Evolutionary conservation across 1,140 invertebrate species (phyloP).

Genomic region (Brachionus rubens): DNA sequence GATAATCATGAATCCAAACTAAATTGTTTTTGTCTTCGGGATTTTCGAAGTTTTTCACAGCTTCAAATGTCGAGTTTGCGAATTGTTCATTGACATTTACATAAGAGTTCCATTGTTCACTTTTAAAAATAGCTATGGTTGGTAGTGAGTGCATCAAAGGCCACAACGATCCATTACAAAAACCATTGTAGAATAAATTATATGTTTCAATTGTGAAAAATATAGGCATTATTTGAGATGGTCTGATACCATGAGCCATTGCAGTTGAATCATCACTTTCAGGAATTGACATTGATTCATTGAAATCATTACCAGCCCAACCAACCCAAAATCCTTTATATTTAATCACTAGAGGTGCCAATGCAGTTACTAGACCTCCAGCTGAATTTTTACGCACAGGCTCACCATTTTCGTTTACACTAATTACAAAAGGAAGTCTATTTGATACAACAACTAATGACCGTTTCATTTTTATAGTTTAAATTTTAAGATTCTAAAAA

Average conservation of each 20-base stretch:
- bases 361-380: constrained; percentile 80
- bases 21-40: constrained; percentile 66
- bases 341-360: constrained; percentile 79
- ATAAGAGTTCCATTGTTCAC: constrained; percentile 75
- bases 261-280: constrained; percentile 80
- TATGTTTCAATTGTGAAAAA: constrained; percentile 71
- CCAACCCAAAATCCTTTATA: constrained; percentile 81
- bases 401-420: constrained; percentile 12
- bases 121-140: constrained; percentile 71
- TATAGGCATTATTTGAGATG: constrained; percentile 74
- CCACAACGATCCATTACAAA: constrained; percentile 86
- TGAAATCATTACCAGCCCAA: constrained; percentile 73
- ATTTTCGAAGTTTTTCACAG: constrained; percentile 59
- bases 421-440: constrained; percentile 23
- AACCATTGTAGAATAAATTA: constrained; percentile 83
- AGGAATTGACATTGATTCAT: constrained; percentile 69
- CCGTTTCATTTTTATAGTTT: constrained; percentile 31
- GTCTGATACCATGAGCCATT: constrained; percentile 72
- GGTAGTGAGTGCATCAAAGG: constrained; percentile 86
- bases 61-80: constrained; percentile 70
- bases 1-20: constrained; percentile 87
- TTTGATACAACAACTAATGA: constrained; percentile 39
- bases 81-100: constrained; percentile 76
- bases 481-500: no score
- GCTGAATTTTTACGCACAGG: neutral